Base-by-base conservation (phyloP, 2,113 vertebrate species). In the Poeciliopsis occidentalis region DNA sequence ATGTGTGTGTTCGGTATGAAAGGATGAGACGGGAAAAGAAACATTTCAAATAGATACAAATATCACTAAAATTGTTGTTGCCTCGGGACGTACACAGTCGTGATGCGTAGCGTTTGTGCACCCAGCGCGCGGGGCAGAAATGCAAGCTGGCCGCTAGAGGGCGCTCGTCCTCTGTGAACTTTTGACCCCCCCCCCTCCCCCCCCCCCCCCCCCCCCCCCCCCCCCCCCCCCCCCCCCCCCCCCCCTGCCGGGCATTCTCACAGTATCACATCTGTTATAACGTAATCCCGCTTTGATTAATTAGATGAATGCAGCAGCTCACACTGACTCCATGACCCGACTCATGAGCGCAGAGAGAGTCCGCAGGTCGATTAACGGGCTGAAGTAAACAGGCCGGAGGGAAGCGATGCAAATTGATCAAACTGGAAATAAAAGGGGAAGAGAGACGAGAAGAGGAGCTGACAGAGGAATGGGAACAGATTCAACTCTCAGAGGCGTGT, bases 101-200 rank as follows among this genome's bases (percentile, higher is more conserved):
- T n/a, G 30, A 57, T 81, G 78, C 29, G 22, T 71, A 64, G 64
- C 72, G 13, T 30, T 22, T 71, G 29, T 83, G 71, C 75, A 78
- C 83, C 24, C 60, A 39, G 12, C 34, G 27, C 37, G 37, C 60
- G 2, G 75, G 68, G 69, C 13, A 39, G 75, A n/a, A 65, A 68
- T 5, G 67, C 39, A 47, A n/a, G 2, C 51, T n/a, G 24, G 8
- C 78, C 81, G 29, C 81, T 69, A 82, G 84, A 84, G 80, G n/a
- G 85, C 19, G 75, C 82, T 75, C 66, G 15, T 63, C 65, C n/a
- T 19, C 57, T 1, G 30, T 87, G 87, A 93, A 92, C 88, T 84
- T 87, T 80, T 92, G 87, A 93, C 86, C 86, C 86, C 75, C 10
- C 2, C 2, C 54, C 77, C n/a, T n/a, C 86, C 86, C 86, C 75